Base-by-base conservation (phyloP, 1,140 invertebrate species). In the Popillia japonica region DNA sequence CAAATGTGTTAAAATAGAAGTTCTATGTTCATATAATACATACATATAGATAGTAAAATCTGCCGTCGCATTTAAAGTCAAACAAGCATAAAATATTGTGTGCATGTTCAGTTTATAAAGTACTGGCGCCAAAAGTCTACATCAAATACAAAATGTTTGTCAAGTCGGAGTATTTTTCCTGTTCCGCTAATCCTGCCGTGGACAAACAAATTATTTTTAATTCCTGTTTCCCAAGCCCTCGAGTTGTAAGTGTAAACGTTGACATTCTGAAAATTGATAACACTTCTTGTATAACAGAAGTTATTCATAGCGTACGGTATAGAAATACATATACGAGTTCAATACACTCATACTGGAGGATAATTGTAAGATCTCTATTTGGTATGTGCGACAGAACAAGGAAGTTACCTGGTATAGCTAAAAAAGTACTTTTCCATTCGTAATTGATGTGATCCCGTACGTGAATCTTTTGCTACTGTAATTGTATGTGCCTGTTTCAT, bases 131-230 rank as follows among this genome's bases (percentile, higher is more conserved):
- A 27, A 61, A 48, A 68, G 61, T 68, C 61, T 68, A 27, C 22
- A 11, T 17, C 20, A 64, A 64, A 68, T 27, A 68, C 11, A 27
- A 68, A 27, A 68, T 34, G 22, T 68, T 27, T 68, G 61, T 27
- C 9, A 20, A 68, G 22, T 22, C 10, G 9, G 22, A 10, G 22
- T 27, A 68, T 68, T 68, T 64, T 64, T 68, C 20, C 3, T 23
- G 61, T 68, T 68, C 27, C 17, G 22, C 17, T 68, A 68, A 68
- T 68, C 61, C 61, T 22, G 20, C 8, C 22, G 48, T 55, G 61
- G 22, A 68, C 61, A 68, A 68, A 68, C 61, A 68, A 68, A 27
- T 68, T 68, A 68, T 34, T 68, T 68, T 68, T 68, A 23, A 34
- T 68, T 10, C 27, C 22, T 27, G 27, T 22, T 27, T 27, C 61